phyloP scores from a whole-genome alignment of 1,140 invertebrate species.

The Sycophila sp. region DNA sequence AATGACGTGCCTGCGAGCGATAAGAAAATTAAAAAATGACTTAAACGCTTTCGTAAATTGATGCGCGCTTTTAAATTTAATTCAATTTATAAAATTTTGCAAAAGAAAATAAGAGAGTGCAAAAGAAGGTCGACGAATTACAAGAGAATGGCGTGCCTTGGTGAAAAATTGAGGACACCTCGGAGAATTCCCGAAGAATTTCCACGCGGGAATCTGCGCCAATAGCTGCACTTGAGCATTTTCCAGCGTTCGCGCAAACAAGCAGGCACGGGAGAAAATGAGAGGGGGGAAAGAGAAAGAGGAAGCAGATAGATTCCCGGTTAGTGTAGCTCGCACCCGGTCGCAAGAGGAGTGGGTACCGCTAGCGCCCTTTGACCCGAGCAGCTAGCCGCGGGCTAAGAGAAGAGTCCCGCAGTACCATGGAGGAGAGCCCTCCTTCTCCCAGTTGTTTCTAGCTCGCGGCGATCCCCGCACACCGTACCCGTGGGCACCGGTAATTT shows the following conservation, averaged over 20 bases:
- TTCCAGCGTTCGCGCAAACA: neutral
- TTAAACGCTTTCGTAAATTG: no score
- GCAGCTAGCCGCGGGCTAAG: neutral
- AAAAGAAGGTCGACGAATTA: no score
- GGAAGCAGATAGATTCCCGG: neutral
- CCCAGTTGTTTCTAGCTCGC: slow-evolving; percentile 44
- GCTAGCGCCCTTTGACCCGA: slow-evolving; percentile 65
- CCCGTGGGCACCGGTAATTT: slow-evolving; percentile 56
- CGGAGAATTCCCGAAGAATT: no score
- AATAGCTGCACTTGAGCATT: neutral
- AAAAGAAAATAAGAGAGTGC: no score
- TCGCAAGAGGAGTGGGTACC: slow-evolving; percentile 56
- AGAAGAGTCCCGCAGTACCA: neutral
- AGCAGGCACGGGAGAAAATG: neutral
- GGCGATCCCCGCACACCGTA: neutral
- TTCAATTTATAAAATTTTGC: no score
- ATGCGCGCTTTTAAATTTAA: no score
- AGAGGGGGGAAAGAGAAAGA: neutral
- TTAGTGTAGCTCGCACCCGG: slow-evolving; percentile 1
- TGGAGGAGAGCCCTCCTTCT: slow-evolving; percentile 55
- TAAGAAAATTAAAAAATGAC: no score
- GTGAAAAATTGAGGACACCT: slow-evolving; percentile 1
- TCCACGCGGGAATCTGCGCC: neutral
- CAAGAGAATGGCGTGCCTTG: no score
- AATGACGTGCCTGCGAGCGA: no score